phyloP scores from a whole-genome alignment of 2,113 vertebrate species.

The Phoenicopterus ruber region DNA sequence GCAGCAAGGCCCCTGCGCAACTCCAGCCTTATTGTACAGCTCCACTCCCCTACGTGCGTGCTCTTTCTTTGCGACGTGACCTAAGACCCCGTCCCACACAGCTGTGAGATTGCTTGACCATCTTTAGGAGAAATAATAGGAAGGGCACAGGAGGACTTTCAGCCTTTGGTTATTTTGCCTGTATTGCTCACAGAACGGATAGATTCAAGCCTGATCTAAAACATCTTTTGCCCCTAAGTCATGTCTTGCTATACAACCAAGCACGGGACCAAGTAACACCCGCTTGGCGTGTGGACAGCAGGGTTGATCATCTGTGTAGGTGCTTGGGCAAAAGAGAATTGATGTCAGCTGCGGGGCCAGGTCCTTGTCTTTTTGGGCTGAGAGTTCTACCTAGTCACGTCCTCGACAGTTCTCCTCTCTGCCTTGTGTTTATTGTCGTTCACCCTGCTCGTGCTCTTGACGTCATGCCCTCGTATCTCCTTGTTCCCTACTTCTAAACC shows the following conservation, averaged over 20 bases:
- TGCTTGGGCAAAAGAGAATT: not conserved
- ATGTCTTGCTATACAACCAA: not conserved
- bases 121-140: not conserved
- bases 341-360: not conserved
- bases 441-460: not conserved
- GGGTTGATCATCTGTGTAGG: too few species aligned
- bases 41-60: fast-evolving
- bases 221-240: not conserved
- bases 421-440: not conserved
- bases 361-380: not conserved
- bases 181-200: not conserved
- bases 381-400: not conserved
- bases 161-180: not conserved
- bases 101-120: not conserved
- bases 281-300: not conserved
- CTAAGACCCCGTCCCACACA: not conserved
- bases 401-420: not conserved
- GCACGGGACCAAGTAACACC: not conserved
- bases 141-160: not conserved
- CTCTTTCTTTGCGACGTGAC: fast-evolving
- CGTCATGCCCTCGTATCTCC: not conserved
- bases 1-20: not conserved
- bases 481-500: not conserved
- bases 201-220: not conserved
- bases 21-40: not conserved